Evolutionary conservation across 2,888 invertebrate species (phyloP).

Genomic region (Gari tellinella): DNA sequence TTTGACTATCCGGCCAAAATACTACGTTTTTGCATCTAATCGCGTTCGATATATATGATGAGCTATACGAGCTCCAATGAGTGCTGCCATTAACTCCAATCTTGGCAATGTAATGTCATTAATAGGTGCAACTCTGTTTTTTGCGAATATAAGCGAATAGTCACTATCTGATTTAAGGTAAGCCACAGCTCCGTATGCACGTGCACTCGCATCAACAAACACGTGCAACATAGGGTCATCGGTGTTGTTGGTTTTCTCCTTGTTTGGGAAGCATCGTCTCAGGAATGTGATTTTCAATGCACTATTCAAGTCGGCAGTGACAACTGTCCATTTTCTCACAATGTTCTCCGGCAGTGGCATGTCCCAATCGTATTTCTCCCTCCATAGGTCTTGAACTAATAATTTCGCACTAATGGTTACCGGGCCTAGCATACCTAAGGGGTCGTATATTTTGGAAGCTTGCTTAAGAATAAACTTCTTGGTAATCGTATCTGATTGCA

Average conservation of each 20-base stretch:
- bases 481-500: conserved; percentile 14
- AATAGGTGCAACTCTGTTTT: conserved; percentile 32
- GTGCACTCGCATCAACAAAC: conserved; percentile 9
- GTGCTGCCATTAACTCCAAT: conserved; percentile 20
- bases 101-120: conserved; percentile 32
- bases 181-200: not conserved
- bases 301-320: not conserved
- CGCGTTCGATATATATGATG: not conserved
- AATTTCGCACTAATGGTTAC: conserved; percentile 17
- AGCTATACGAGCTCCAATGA: conserved; percentile 8
- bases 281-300: not conserved
- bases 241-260: not conserved
- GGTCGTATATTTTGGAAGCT: not conserved
- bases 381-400: conserved; percentile 25
- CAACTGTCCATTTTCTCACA: not conserved
- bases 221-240: conserved; percentile 1
- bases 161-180: not conserved
- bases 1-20: conserved; percentile 18
- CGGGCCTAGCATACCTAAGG: not conserved
- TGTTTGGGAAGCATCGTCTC: not conserved
- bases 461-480: not conserved
- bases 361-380: conserved; percentile 8
- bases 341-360: not conserved
- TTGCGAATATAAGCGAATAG: conserved; percentile 13
- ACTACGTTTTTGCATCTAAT: not conserved